Evolutionary conservation across 2,113 vertebrate genomes (phyloP).

Genomic region (Myotis brandtii): DNA sequence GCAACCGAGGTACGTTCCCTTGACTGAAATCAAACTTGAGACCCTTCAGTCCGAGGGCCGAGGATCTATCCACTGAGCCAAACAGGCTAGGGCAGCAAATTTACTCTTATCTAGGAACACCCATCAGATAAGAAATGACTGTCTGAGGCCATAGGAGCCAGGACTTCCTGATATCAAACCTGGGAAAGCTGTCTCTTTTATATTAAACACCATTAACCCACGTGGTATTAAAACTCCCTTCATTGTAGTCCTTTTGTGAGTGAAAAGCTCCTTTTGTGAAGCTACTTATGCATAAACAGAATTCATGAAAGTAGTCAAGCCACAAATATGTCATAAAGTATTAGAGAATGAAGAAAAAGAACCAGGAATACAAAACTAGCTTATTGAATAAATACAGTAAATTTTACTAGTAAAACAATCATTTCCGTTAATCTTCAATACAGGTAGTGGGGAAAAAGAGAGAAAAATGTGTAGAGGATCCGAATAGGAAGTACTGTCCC

Average conservation of each 20-base stretch:
- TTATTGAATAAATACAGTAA: not conserved
- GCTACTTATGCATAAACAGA: not conserved
- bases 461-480: not conserved
- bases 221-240: not conserved
- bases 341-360: constrained; percentile 2
- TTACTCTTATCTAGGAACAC: not conserved
- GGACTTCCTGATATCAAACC: not conserved
- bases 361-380: not conserved
- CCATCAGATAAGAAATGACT: not conserved
- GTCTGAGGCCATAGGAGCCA: not conserved
- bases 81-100: not conserved
- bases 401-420: not conserved
- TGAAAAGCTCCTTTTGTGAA: not conserved
- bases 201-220: not conserved
- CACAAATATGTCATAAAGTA: not conserved
- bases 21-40: no score
- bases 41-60: no score
- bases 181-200: not conserved
- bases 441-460: not conserved
- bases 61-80: no score
- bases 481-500: not conserved
- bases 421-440: not conserved
- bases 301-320: not conserved
- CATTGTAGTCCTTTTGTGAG: not conserved
- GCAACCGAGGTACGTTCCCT: no score